Evolutionary conservation across 1,140 invertebrate species (phyloP), one percentile per base, ranked within the genome.

Genomic region (Drosophila quadrilineata): DNA sequence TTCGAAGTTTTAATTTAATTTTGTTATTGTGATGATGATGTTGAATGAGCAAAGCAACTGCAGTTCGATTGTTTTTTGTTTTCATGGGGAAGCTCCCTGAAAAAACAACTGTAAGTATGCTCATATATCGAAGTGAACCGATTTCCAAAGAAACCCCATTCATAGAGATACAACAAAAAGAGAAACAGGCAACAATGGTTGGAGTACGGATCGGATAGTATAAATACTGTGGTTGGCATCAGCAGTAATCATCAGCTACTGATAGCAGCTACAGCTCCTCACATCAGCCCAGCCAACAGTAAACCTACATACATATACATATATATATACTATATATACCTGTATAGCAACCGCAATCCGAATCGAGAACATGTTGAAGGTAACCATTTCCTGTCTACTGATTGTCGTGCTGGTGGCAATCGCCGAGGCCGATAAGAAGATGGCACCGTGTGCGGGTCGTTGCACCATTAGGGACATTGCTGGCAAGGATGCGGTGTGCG

Each of bases 301-400:
- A 1, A n/a, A 46, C 14, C 17, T 14, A 17, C 35, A 40, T 35
- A 35, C 31, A 35, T n/a, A 35, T 36, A n/a, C n/a, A n/a, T n/a
- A n/a, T n/a, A n/a, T n/a, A n/a, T n/a, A n/a, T n/a, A n/a, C n/a
- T n/a, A n/a, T n/a, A n/a, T n/a, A n/a, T n/a, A n/a, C 46, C 31
- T 35, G 10, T 35, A 24, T 16, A 52, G 35, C 33, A 9, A 24
- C 14, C 9, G 26, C 14, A 31, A 19, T 9, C 24, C 6, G 10
- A n/a, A 8, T 36, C 9, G 6, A 1, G 24, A 71, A 16, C 29
- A 82, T 84, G 77, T 71, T 48, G 17, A 74, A 76, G 38, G 21
- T 73, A 4, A 64, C 36, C 31, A 22, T 33, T 43, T 60, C 43
- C 21, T 50, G 52, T 10, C 10, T 70, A 12, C 50, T 70, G 16